A percentile compares a stretch with the other conserved stretches of the same genome.
These are phyloP conservation scores for Rhinichthys osculus DNA, from an alignment of 2,797 vertebrate genomes.

Conservation along the genomic window DNA sequence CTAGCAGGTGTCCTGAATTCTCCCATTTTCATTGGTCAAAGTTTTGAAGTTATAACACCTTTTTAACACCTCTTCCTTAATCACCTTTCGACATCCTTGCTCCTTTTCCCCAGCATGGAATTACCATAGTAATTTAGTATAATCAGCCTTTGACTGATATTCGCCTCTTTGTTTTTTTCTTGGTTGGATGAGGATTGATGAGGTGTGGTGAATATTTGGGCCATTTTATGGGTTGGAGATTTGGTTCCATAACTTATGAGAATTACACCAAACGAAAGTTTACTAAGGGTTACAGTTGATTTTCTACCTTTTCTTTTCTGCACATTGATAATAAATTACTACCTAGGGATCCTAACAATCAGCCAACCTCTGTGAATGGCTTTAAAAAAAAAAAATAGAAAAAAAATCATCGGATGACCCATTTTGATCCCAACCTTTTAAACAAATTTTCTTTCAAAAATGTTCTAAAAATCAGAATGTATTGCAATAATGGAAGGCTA, in stretches of 20 bases:
- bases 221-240: neutral
- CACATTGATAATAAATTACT: neutral
- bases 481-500: neutral
- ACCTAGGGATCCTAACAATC: neutral
- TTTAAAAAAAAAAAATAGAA: neutral
- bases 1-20: too few species aligned
- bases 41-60: neutral
- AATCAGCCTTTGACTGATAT: neutral
- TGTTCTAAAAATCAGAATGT: neutral
- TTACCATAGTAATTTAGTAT: neutral
- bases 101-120: neutral
- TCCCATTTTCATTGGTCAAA: neutral
- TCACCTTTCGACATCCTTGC: neutral
- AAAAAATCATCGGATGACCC: neutral
- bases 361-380: neutral
- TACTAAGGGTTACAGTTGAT: neutral
- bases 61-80: neutral
- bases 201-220: neutral
- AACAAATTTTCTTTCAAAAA: neutral
- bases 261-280: neutral
- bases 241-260: neutral
- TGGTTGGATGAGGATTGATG: slow-evolving; percentile 9
- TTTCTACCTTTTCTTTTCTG: neutral
- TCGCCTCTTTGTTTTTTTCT: neutral
- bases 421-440: neutral